Evolutionary conservation across 2,888 invertebrate genomes (phyloP).

Genomic region (Acanthopleura granulata): DNA sequence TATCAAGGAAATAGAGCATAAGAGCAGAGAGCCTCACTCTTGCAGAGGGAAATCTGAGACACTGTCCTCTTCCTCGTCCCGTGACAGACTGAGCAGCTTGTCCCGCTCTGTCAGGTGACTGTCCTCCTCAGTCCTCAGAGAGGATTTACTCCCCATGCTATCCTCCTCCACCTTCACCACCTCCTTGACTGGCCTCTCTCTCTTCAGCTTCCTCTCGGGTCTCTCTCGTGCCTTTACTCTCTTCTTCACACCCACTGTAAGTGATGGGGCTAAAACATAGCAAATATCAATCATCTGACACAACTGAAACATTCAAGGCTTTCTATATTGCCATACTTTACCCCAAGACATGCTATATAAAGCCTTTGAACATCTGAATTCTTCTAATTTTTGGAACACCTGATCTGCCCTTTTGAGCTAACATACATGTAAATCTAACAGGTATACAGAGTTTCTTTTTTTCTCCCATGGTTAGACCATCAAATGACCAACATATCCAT

Average conservation of each 20-base stretch:
- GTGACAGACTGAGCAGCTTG: not conserved
- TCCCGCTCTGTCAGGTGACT: not conserved
- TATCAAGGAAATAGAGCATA: not conserved
- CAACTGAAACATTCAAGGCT: no score
- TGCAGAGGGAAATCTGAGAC: slow-evolving; percentile 41
- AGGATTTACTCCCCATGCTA: not conserved
- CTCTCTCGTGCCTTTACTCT: slow-evolving; percentile 49
- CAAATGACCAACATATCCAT: no score
- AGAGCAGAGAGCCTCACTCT: slow-evolving; percentile 33
- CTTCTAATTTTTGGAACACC: no score
- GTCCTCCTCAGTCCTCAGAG: not conserved
- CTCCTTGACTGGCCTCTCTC: slow-evolving; percentile 31
- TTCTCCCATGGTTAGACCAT: no score
- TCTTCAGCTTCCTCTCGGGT: slow-evolving; percentile 47
- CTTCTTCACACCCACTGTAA: slow-evolving; percentile 31
- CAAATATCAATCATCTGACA: no score
- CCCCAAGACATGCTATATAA: no score
- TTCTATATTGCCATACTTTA: no score
- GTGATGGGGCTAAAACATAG: slow-evolving; percentile 7
- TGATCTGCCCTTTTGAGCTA: no score
- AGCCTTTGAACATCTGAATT: no score
- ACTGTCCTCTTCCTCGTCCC: slow-evolving; percentile 14
- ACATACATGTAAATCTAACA: no score
- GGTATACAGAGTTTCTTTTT: no score
- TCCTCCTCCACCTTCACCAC: slow-evolving; percentile 34